phyloP scores from a whole-genome alignment of 1,140 invertebrate genomes.

The Zaprionus capensis region DNA sequence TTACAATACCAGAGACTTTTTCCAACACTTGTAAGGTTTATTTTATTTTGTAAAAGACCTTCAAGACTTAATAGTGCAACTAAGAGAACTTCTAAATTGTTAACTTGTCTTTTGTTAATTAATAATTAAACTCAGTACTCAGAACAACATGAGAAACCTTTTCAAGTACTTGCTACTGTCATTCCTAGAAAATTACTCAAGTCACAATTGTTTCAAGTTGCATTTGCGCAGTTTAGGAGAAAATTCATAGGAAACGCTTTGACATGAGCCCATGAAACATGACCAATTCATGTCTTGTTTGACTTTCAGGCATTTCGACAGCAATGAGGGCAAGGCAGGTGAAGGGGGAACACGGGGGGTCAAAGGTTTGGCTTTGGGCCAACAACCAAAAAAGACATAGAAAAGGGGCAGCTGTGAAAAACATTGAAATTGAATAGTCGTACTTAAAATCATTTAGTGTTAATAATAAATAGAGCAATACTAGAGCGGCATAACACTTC shows the following conservation, averaged over 20 bases:
- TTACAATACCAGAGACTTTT: too few species aligned
- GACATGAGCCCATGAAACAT: slow-evolving; percentile 33
- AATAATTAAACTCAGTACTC: background rate
- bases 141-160: background rate
- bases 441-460: slow-evolving; percentile 66
- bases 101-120: background rate
- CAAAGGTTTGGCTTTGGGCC: slow-evolving; percentile 58
- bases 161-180: background rate
- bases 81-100: too few species aligned
- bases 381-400: slow-evolving; percentile 42
- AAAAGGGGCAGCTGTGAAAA: slow-evolving; percentile 18
- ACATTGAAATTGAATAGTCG: slow-evolving; percentile 69
- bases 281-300: slow-evolving; percentile 55
- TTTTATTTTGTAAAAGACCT: too few species aligned
- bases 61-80: too few species aligned
- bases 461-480: slow-evolving; percentile 69
- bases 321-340: slow-evolving; percentile 1
- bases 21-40: too few species aligned
- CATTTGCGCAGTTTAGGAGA: background rate
- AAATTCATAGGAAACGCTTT: background rate
- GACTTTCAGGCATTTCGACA: slow-evolving; percentile 48
- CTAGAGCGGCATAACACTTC: slow-evolving; percentile 53
- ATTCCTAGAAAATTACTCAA: slow-evolving; percentile 22
- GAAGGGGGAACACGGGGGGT: background rate
- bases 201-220: background rate